Evolutionary conservation across 2,888 invertebrate genomes (phyloP), one percentile per base, ranked within the genome.

Genomic region (Trissolcus japonicus): DNA sequence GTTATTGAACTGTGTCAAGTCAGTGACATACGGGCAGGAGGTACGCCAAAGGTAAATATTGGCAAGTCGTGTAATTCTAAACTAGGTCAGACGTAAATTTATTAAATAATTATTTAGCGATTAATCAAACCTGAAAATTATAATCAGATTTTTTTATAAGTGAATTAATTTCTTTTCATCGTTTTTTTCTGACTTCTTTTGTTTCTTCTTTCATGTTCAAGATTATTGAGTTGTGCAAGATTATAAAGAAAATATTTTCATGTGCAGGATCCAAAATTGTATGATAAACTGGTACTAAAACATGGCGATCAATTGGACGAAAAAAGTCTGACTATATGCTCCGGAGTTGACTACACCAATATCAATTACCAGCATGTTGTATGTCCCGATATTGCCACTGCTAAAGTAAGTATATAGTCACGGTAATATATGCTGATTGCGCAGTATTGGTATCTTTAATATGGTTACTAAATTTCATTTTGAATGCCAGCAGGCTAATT

Each of bases 1-100:
- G 98, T 99, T 81, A 94, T 99, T 86, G 99, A 99, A 90, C 91
- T 99, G 86, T 98, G 98, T 86, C 98, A 99, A 94, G 98, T 99
- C 84, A 98, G 97, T 90, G 98, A 98, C 90, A 95, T 98, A 84
- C 92, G 98, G 86, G 95, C 96, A 50, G 98, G 98, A 72, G 96
- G 97, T 14, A 91, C 96, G 84, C 98, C 98, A 57, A 96, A 95
- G 93, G 96, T 96, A 90, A 92, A 90, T 80, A 79, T 69, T 78
- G 29, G 65, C 63, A 61, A 56, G 60, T 63, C 65, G 35, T 59
- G 57, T 35, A 41, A 61, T 65, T 46, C 43, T 9, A 6, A 72
- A 59, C 21, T 63, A 29, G 57, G 63, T 62, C 59, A 57, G 57
- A 62, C 50, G 54, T 50, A 69, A 61, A 7, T 35, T 43, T 19